phyloP scores from a whole-genome alignment of 2,888 invertebrate species.

The Agonopterix heracliana region DNA sequence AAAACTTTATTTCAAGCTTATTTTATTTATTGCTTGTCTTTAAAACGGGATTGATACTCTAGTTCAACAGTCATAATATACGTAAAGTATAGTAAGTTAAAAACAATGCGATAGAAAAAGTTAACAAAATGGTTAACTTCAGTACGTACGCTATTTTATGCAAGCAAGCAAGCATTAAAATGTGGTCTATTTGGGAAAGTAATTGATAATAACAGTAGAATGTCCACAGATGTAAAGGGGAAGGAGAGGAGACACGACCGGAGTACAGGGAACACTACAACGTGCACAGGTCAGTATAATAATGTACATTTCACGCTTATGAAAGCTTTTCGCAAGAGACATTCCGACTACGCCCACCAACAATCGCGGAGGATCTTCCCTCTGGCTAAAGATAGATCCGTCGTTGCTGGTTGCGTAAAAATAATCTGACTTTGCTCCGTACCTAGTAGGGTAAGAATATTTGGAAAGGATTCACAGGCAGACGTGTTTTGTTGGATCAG shows the following conservation, averaged over 20 bases:
- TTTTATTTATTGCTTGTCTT: too few species aligned
- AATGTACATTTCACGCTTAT: not conserved
- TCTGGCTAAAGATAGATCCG: not conserved
- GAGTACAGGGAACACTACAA: constrained; percentile 48
- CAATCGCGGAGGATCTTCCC: not conserved
- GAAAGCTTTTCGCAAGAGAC: not conserved
- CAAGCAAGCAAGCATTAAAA: too few species aligned
- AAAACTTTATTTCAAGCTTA: too few species aligned
- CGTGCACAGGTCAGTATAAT: constrained; percentile 35
- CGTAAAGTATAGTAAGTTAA: too few species aligned
- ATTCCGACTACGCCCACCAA: not conserved
- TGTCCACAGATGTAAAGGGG: constrained; percentile 47
- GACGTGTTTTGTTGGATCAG: too few species aligned
- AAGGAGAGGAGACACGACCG: constrained; percentile 31
- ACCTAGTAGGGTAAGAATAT: not conserved
- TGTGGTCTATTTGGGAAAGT: not conserved
- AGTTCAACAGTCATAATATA: too few species aligned
- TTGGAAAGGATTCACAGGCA: too few species aligned
- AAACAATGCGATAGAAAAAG: not conserved
- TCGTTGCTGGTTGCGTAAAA: not conserved
- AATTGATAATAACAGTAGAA: not conserved
- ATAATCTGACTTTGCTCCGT: not conserved
- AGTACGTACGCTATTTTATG: too few species aligned
- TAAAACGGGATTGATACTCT: too few species aligned
- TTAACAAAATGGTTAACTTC: not conserved